Evolutionary conservation across 2,888 invertebrate genomes (phyloP).

Genomic region (Nemotelus pantherinus): DNA sequence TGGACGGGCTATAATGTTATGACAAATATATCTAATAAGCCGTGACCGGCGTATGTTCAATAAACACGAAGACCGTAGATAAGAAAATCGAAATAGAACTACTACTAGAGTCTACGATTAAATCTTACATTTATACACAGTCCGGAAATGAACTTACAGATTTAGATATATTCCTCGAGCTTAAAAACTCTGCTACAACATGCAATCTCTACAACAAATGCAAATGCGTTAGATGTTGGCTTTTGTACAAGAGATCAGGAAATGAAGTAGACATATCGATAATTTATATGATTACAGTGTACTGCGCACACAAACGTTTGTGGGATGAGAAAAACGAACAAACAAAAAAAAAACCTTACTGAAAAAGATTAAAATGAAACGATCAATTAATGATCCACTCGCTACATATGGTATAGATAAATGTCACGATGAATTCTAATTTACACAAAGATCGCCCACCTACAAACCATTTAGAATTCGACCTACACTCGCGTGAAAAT

Average conservation of each 20-base stretch:
- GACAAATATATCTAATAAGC: no score
- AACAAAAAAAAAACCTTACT: not conserved
- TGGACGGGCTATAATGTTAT: no score
- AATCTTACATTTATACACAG: not conserved
- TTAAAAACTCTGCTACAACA: no score
- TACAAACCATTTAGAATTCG: not conserved
- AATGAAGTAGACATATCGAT: constrained; percentile 19
- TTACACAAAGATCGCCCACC: constrained; percentile 20
- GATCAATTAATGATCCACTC: constrained; percentile 15
- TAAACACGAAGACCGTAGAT: no score
- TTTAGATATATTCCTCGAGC: no score
- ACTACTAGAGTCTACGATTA: not conserved
- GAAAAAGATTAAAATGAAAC: not conserved
- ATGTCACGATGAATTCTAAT: constrained; percentile 22
- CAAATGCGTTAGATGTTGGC: constrained; percentile 18
- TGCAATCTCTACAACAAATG: not conserved
- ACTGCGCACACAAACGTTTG: not conserved
- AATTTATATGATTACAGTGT: constrained; percentile 1
- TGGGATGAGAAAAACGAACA: not conserved
- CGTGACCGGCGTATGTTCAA: no score
- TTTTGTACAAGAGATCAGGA: constrained; percentile 9
- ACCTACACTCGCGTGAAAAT: not conserved
- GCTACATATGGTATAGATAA: constrained; percentile 15
- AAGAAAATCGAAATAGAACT: no score
- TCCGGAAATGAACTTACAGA: no score